A percentile compares a stretch with the other conserved stretches of the same genome.
These are phyloP conservation scores for Papilio protenor DNA, from an alignment of 2,888 invertebrate species.

Conservation along the genomic window DNA sequence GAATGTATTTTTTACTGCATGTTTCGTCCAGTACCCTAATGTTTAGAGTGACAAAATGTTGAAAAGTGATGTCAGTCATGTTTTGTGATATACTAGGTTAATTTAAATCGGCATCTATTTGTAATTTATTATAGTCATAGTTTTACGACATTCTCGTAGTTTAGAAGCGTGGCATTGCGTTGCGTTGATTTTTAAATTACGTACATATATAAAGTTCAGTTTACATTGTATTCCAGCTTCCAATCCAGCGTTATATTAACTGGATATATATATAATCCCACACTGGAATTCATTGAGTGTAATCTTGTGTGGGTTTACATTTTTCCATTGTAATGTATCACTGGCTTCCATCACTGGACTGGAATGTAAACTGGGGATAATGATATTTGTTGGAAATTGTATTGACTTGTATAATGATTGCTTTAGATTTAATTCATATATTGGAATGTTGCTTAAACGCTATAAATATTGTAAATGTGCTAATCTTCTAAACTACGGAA, in stretches of 20 bases:
- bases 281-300: background rate
- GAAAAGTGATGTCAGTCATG: constrained; percentile 65
- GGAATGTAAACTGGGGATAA: background rate
- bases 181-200: background rate
- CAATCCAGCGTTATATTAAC: background rate
- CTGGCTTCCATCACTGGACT: background rate
- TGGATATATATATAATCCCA: background rate
- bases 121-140: constrained; percentile 48
- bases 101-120: constrained; percentile 55
- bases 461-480: constrained; percentile 36
- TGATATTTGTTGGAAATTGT: background rate
- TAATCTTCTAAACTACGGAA: constrained; percentile 58
- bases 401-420: constrained; percentile 22
- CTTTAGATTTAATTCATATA: background rate
- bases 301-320: background rate
- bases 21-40: constrained; percentile 28
- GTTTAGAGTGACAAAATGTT: constrained; percentile 42
- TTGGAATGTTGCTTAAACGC: background rate
- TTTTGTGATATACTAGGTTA: constrained; percentile 78
- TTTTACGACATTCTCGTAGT: constrained; percentile 40
- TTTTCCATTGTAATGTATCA: background rate
- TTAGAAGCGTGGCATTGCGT: constrained; percentile 41
- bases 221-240: background rate
- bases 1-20: constrained; percentile 1
- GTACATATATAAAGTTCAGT: background rate